Base-by-base conservation (phyloP, 2,888 invertebrate species). In the Allacma fusca region DNA sequence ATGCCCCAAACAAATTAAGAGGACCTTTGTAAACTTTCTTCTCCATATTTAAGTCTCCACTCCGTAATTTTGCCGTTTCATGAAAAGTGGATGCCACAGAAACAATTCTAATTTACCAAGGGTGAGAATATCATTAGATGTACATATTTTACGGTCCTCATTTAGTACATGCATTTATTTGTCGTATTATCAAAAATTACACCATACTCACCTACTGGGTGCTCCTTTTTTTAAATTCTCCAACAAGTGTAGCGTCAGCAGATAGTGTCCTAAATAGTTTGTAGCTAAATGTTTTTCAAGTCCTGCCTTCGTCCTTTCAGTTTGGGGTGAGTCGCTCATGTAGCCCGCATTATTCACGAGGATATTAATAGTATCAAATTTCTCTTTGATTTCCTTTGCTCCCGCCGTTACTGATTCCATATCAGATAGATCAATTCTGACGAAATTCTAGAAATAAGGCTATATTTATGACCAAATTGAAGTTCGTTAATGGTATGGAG, bases 81-180 rank as follows among this genome's bases (percentile, higher is more conserved):
- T 85, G 84, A 43, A 85, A 80, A 2, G 80, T 79, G 2, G 86
- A 86, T 0, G 85, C 81, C 24, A 85, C 84, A 1, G 82, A 81
- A 5, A 85, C 84, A 40, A 85, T 80, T 44, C 85, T 83, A 69
- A 4, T 59, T 26, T 26, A 5, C 26, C 13, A 62, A 21, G 50
- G 34, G 62, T 40, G 13, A 40, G 13, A 59, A 59, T 21, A 23
- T 59, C 7, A 59, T 59, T 13, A 7, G 7, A 59, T n/a, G 59
- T 7, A 23, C n/a, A 59, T 23, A 23, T 59, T n/a, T n/a, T n/a
- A n/a, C n/a, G n/a, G 59, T 59, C 23, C 59, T 23, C 7, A 59
- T 13, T 59, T 7, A 19, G 7, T 13, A 13, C 59, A 59, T 21
- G 19, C 12, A 13, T 23, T 7, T 21, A 7, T 21, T 59, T 7